A percentile compares a stretch with the other conserved stretches of the same genome.
Evolutionary conservation across 2,113 vertebrate species (phyloP).

Genomic region (Microcebus jonahi): DNA sequence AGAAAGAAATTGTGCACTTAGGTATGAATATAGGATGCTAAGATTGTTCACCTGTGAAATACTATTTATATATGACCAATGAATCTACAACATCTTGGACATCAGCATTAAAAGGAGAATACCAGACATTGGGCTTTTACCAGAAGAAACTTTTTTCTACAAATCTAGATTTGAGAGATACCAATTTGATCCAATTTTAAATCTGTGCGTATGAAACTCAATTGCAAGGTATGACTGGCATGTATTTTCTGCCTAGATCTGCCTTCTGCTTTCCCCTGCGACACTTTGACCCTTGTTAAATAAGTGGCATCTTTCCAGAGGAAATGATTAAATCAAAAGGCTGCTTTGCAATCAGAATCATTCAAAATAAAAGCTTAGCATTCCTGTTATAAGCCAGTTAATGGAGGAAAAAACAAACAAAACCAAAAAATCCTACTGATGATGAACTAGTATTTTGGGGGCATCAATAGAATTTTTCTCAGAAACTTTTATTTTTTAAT

Average conservation of each 20-base stretch:
- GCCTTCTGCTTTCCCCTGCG: constrained; percentile 12
- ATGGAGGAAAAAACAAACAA: neutral
- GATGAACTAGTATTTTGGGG: neutral
- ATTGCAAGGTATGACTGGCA: neutral
- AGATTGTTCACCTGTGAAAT: neutral
- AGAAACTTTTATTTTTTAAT: neutral
- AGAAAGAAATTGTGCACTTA: neutral
- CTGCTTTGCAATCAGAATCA: constrained; percentile 55
- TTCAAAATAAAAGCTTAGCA: constrained; percentile 53
- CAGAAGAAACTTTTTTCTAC: neutral
- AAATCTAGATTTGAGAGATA: constrained; percentile 21
- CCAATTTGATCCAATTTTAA: constrained; percentile 22
- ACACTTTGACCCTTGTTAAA: constrained; percentile 54
- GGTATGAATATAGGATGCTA: neutral
- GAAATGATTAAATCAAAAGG: constrained; percentile 50
- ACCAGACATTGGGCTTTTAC: neutral
- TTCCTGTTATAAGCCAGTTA: neutral
- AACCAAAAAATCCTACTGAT: neutral
- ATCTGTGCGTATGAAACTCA: constrained; percentile 11
- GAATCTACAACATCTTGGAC: neutral
- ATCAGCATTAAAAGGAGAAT: neutral
- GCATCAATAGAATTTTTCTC: neutral
- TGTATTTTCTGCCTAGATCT: constrained; percentile 48
- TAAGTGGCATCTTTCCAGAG: constrained; percentile 49
- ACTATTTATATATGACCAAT: neutral